Evolutionary conservation across 2,888 invertebrate genomes (phyloP).

Genomic region (Sclerodermus sp.): DNA sequence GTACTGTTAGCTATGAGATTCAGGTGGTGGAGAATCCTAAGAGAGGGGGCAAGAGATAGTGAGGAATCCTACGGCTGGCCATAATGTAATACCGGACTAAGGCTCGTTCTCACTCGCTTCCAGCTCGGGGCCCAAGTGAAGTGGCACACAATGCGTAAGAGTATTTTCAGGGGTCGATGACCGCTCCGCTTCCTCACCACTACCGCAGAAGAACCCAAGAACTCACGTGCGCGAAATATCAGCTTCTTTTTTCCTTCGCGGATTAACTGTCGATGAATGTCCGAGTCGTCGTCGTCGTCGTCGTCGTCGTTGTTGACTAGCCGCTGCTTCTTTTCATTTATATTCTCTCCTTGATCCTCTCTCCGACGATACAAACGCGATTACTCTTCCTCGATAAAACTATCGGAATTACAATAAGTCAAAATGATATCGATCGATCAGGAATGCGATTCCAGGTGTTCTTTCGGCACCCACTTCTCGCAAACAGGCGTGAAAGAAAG

Average conservation of each 20-base stretch:
- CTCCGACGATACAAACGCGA: neutral
- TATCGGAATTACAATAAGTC: neutral
- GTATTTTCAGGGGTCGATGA: constrained; percentile 55
- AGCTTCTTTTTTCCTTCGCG: too few relatives aligned
- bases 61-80: constrained; percentile 23
- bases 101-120: constrained; percentile 28
- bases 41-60: constrained; percentile 7
- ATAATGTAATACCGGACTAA: constrained; percentile 24
- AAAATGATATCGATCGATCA: neutral
- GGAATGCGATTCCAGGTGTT: neutral
- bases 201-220: neutral
- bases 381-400: neutral
- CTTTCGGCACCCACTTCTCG: too few relatives aligned
- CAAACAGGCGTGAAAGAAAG: neutral
- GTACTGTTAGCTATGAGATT: constrained; percentile 26
- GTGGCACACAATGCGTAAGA: constrained; percentile 54
- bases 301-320: too few relatives aligned
- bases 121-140: constrained; percentile 41
- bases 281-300: too few relatives aligned
- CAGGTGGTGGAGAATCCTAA: constrained; percentile 8
- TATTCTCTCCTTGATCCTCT: neutral
- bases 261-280: too few relatives aligned
- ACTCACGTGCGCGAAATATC: too few relatives aligned
- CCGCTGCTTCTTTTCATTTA: too few relatives aligned
- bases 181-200: constrained; percentile 47